A percentile compares a stretch with the other conserved stretches of the same genome.
Evolutionary conservation across 2,797 vertebrate species (phyloP).

Genomic region (Champsocephalus esox): DNA sequence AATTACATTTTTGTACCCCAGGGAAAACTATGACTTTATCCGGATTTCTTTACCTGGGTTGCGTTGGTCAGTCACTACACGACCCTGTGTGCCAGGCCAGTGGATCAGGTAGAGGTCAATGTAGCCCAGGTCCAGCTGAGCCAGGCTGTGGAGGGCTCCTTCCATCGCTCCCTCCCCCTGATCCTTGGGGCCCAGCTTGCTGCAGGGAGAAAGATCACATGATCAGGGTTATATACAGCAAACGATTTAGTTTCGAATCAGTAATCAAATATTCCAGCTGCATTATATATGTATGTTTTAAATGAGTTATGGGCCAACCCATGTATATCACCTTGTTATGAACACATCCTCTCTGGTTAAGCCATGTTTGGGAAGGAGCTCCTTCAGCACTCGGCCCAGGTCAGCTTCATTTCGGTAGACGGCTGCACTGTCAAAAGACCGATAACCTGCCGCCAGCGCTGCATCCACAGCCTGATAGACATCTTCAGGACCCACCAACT

Average conservation of each 20-base stretch:
- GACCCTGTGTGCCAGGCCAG: constrained; percentile 88
- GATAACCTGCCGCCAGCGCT: constrained; percentile 84
- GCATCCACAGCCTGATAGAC: constrained; percentile 80
- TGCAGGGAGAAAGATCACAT: constrained; percentile 38
- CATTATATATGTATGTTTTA: not conserved
- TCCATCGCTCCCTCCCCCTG: constrained; percentile 80
- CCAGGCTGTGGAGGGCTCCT: constrained; percentile 82
- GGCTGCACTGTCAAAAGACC: constrained; percentile 87
- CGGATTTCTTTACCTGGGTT: constrained; percentile 68
- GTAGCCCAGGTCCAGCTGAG: constrained; percentile 83
- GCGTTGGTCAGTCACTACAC: constrained; percentile 73
- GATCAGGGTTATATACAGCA: not conserved
- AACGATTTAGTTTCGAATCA: too few species aligned
- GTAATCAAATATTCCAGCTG: not conserved
- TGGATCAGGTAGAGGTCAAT: constrained; percentile 91
- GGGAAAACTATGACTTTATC: not conserved
- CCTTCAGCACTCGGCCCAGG: constrained; percentile 79
- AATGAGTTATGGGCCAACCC: not conserved
- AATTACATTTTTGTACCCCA: too few species aligned
- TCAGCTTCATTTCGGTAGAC: constrained; percentile 87
- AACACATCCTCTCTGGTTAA: constrained; percentile 84
- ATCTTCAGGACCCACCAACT: constrained; percentile 71
- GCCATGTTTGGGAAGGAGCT: constrained; percentile 84
- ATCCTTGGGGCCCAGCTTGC: constrained; percentile 86
- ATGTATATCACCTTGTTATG: constrained; percentile 77